Base-by-base conservation (phyloP, 1,140 invertebrate genomes). In the Chymomyza costata region DNA sequence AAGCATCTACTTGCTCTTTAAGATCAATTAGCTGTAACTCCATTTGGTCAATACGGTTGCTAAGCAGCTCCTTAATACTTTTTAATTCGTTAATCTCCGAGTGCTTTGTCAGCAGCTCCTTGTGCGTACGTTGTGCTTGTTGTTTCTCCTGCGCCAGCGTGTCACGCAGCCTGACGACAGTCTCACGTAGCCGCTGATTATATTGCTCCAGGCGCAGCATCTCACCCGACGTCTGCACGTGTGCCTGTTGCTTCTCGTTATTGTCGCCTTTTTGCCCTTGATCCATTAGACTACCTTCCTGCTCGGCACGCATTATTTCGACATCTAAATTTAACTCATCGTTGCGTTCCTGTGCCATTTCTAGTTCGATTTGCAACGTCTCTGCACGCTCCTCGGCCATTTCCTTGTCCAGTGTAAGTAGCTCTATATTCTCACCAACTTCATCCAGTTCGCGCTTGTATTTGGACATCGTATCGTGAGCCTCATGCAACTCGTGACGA, bases 341-440 rank as follows among this genome's bases (percentile, higher is more conserved):
- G 43, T 97, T 87, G 83, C 91, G 93, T 87, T 95, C 95, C 71
- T 94, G 93, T 5, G 93, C 89, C 65, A 93, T 91, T 45, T 97
- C 96, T 52, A 98, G 71, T 86, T 99, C 97, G 40, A 94, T 87
- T 86, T 97, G 95, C 7, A 98, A 85, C 0, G 92, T 93, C 86
- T 99, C 97, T 1, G 94, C 91, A 81, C 97, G 94, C 84, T 99
- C 97, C 86, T 99, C 97, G 0, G 97, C 97, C 97, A 99, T 99
- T 89, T 99, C 97, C 85, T 98, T 98, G 85, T 99, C 97, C 2
- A 99, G 88, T 0, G 97, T 97, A 0, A 96, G 93, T 90, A 99
- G 95, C 88, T 99, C 97, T 0, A 98, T 91, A 1, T 94, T 95
- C 85, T 99, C 97, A 5, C 92, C 89, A 2, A 97, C 87, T 81